Base-by-base conservation (phyloP, 2,113 vertebrate species). In the Pheucticus melanocephalus region DNA sequence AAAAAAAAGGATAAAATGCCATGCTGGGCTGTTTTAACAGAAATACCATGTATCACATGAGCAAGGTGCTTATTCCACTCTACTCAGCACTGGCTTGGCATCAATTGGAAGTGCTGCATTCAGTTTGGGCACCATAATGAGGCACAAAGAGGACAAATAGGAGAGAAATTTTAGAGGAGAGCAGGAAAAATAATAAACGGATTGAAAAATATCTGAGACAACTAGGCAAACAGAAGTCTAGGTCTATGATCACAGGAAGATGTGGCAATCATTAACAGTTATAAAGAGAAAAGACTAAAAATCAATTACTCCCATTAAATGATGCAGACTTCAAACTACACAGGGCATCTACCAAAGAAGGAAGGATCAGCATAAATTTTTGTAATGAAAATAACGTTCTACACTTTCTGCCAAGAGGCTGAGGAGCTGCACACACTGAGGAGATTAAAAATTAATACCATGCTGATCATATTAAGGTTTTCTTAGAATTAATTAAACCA, bases 1-100 rank as follows among this genome's bases (percentile, higher is more conserved):
- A 47, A 37, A 37, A 22, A 56, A 39, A 24, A 80, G 30, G 25
- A 72, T 75, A 82, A 88, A 96, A 88, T 86, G 93, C 88, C 95
- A 97, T 92, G 90, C 92, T 96, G 93, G 88, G 93, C 93, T 96
- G 94, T 95, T 96, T 95, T 96, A 96, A 96, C 94, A 90, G 94
- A 96, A 96, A 94, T 96, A 94, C 94, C 95, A 97, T 96, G 92
- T 95, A 79, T 96, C 93, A 96, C 93, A 97, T 96, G 95, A 97
- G 93, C 95, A 96, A 96, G 94, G 92, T 96, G 95, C 90, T 97
- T 97, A 97, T 96, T 95, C 96, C 95, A 95, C 88, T 96, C 94
- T 95, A 96, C 90, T 95, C 95, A 96, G 90, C 95, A 96, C 95
- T 96, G 95, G 96, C 93, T 96, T 94, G 95, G 88, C 95, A 96